A percentile compares a stretch with the other conserved stretches of the same genome.
Evolutionary conservation across 2,888 invertebrate genomes (phyloP).

Genomic region (Trachelus tabidus): DNA sequence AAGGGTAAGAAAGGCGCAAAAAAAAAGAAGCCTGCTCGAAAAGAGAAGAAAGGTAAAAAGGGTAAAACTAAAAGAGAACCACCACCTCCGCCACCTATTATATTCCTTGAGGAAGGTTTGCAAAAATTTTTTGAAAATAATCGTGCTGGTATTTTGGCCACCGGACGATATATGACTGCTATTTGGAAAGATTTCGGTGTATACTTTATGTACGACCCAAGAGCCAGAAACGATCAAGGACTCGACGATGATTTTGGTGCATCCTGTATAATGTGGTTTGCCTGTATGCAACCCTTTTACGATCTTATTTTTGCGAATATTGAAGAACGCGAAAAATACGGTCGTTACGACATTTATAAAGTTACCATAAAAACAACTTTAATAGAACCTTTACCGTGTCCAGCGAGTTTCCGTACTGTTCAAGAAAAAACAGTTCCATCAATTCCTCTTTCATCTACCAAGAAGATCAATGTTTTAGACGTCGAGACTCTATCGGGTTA

Average conservation of each 20-base stretch:
- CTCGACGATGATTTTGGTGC: conserved; percentile 31
- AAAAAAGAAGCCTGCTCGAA: neutral
- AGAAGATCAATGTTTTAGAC: conserved; percentile 40
- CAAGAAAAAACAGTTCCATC: conserved; percentile 36
- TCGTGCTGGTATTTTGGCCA: conserved; percentile 51
- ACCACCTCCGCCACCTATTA: conserved; percentile 40
- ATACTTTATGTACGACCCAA: conserved; percentile 56
- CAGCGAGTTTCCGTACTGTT: conserved; percentile 48
- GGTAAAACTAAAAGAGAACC: conserved; percentile 24
- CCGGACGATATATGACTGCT: conserved; percentile 45
- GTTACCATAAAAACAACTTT: conserved; percentile 45
- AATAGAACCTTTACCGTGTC: conserved; percentile 52
- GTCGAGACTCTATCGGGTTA: conserved; percentile 42
- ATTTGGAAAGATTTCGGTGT: conserved; percentile 57
- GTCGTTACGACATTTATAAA: conserved; percentile 43
- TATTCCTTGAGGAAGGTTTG: conserved; percentile 49
- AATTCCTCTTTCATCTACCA: conserved; percentile 31
- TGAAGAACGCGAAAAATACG: conserved; percentile 45
- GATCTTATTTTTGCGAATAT: conserved; percentile 47
- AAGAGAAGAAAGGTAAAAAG: conserved; percentile 20
- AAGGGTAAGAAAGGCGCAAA: conserved; percentile 17
- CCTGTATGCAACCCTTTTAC: conserved; percentile 51
- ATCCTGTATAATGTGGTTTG: conserved; percentile 57
- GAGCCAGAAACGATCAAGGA: conserved; percentile 42
- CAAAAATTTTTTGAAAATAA: conserved; percentile 50